Evolutionary conservation across 2,113 vertebrate species (phyloP).

Genomic region (Scomber colias): DNA sequence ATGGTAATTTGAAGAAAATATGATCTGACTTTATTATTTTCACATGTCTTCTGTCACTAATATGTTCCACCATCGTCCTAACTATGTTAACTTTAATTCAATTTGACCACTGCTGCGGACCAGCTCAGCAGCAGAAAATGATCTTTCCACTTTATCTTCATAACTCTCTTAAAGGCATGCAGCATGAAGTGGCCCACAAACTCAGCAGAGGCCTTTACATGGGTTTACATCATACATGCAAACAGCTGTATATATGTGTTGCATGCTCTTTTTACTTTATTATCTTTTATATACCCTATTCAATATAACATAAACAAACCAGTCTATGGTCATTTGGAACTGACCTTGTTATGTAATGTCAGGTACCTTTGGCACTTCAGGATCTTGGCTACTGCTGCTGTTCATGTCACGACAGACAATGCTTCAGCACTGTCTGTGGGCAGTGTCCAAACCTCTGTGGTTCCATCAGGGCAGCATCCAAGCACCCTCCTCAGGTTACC

Average conservation of each 20-base stretch:
- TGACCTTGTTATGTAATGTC: constrained; percentile 20
- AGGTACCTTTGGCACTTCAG: constrained; percentile 1
- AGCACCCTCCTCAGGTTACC: too few species aligned
- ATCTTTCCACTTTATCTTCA: constrained; percentile 22
- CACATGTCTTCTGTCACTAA: not conserved
- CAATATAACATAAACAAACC: constrained; percentile 3
- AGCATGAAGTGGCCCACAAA: not conserved
- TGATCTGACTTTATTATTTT: not conserved
- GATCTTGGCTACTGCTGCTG: constrained; percentile 9
- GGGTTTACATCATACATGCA: not conserved
- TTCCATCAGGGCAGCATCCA: not conserved
- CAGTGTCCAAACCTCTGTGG: constrained; percentile 14
- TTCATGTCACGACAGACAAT: constrained; percentile 28
- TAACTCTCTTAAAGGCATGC: constrained; percentile 5
- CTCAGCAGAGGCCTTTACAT: not conserved
- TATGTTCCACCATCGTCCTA: constrained; percentile 15
- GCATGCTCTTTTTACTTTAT: not conserved
- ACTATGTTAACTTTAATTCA: constrained; percentile 46
- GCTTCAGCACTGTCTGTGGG: constrained; percentile 33
- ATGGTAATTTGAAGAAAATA: not conserved
- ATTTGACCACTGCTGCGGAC: constrained; percentile 12
- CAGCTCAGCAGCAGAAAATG: constrained; percentile 22
- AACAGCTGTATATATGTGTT: not conserved
- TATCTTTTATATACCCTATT: not conserved
- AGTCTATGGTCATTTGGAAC: not conserved